Percentiles rank a stretch among this genome's conserved stretches.
These are phyloP conservation scores for Mactra quadrangularis DNA, from an alignment of 1,140 invertebrate genomes.

Conservation along the genomic window DNA sequence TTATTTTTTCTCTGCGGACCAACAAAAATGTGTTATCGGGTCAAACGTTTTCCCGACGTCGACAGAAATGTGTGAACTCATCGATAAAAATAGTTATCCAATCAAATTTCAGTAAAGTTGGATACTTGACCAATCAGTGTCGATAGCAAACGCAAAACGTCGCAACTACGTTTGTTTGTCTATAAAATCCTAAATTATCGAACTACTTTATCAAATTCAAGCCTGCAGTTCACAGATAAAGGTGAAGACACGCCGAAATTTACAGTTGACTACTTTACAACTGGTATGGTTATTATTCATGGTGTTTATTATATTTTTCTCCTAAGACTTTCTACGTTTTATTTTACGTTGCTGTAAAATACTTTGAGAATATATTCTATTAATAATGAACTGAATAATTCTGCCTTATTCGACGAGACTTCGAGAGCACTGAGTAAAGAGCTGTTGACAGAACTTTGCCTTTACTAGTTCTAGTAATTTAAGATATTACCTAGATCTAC, in stretches of 20 bases:
- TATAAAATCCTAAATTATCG: background rate
- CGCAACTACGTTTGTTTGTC: background rate
- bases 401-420: no score
- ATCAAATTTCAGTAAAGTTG: background rate
- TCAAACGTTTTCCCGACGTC: background rate
- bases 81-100: slow-evolving; percentile 13
- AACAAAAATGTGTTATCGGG: background rate
- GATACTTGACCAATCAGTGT: background rate
- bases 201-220: slow-evolving; percentile 16
- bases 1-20: no score
- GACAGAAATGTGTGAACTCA: background rate
- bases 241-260: background rate
- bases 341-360: background rate
- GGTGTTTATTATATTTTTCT: background rate
- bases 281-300: background rate
- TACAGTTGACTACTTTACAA: background rate
- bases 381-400: background rate
- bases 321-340: background rate
- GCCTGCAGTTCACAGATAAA: background rate
- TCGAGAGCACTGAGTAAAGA: no score
- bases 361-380: background rate
- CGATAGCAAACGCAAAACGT: background rate
- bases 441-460: no score
- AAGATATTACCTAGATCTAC: no score
- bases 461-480: no score